Percentiles rank a stretch among this genome's conserved stretches.
These are phyloP conservation scores for Mycteria americana DNA, from an alignment of 2,797 vertebrate species.

Conservation along the genomic window DNA sequence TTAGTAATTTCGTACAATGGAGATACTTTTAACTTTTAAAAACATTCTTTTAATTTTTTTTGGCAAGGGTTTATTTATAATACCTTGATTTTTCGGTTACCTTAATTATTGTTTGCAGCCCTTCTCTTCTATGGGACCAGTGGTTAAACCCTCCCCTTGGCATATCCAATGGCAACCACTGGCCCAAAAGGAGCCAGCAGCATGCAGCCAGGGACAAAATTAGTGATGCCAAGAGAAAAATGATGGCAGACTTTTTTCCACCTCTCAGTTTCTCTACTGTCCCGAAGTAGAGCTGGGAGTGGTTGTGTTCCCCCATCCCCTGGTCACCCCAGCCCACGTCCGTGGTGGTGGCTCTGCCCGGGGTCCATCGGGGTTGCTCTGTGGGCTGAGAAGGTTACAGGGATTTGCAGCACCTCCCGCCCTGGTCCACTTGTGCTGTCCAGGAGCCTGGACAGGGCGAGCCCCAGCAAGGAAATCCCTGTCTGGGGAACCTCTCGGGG, in stretches of 20 bases:
- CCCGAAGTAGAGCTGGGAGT: not conserved
- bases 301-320: not conserved
- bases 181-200: not conserved
- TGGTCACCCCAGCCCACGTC: accelerated
- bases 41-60: not conserved
- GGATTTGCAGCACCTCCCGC: not conserved
- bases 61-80: not conserved
- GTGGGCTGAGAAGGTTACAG: not conserved
- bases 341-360: not conserved
- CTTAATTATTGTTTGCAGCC: not conserved
- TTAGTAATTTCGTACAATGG: not conserved
- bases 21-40: not conserved
- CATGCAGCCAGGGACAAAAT: not conserved
- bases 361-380: not conserved
- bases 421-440: not conserved
- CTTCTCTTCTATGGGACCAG: not conserved
- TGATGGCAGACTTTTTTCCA: not conserved
- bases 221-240: not conserved
- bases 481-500: not conserved
- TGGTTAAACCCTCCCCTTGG: not conserved
- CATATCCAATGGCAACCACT: accelerated
- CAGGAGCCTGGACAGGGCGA: accelerated
- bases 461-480: not conserved
- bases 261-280: not conserved
- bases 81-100: not conserved